Evolutionary conservation across 2,888 invertebrate genomes (phyloP), one percentile per base, ranked within the genome.

Genomic region (Cataglyphis livida): DNA sequence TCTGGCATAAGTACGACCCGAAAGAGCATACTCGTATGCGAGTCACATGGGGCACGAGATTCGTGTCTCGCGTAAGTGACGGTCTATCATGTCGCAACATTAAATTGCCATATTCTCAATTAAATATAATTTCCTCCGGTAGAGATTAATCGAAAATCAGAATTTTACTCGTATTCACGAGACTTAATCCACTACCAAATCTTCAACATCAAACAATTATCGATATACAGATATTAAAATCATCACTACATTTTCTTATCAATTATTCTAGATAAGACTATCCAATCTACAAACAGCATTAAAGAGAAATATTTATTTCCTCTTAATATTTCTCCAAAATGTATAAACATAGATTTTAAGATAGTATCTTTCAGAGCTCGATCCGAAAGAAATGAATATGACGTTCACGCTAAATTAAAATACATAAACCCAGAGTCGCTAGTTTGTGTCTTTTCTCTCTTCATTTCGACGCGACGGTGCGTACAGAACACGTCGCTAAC

Each of bases 401-500:
- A 21, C 54, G 25, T 21, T 64, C 35, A 12, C 35, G 9, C 28
- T 41, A 57, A 76, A 76, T 57, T 32, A 66, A 76, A 76, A 68
- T 44, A 25, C 59, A 78, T 70, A 78, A 78, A 78, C 21, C 44
- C 32, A 41, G 21, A 21, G 18, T 38, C 70, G 15, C 44, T 71
- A 51, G 61, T 66, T 73, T 57, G 41, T 64, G 44, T 15, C 10
- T n/a, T 18, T 61, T 44, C 62, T 54, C 54, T 28, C 21, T 64
- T 44, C 28, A 41, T 82, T 38, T 25, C 21, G 44, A 44, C 51
- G 74, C 51, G 70, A 54, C 48, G 64, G 66, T 87, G 88, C 88
- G 85, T 87, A 82, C 78, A 84, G n/a, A 78, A 87, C 84, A 71
- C 74, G 83, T 84, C 78, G 65, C 35, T 82, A 73, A 64, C 85